Base-by-base conservation (phyloP, 1,140 invertebrate genomes). In the Camponotus vicinus region DNA sequence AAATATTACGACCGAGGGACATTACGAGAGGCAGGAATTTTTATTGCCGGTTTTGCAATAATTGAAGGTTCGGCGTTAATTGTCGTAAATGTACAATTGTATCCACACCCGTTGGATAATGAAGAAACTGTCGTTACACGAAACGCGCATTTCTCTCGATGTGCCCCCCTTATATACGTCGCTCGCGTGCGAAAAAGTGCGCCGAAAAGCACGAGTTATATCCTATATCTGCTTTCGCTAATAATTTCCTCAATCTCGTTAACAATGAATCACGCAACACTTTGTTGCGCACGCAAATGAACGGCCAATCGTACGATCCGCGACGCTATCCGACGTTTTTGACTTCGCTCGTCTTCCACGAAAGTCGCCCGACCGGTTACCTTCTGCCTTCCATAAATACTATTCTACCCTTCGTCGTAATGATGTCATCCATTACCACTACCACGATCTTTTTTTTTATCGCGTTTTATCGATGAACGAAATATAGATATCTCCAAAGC, bases 181-280 rank as follows among this genome's bases (percentile, higher is more conserved):
- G 18, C 73, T 57, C 32, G 86, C 85, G 88, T 85, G 88, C 89
- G 88, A 78, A 64, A 34, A 55, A 13, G 57, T 18, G 61, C 45
- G 21, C 40, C 64, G 42, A 76, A 52, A 64, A 63, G 61, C 66
- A 55, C 78, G 70, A 75, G 49, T 42, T 67, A 2, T 11, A 34
- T 55, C 9, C 21, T 59, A 34, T 27, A 49, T 55, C 3, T 55
- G 61, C 52, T 55, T 37, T 55, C 40, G 49, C 49, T 89, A 89
- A 83, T 85, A 83, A 83, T 86, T 89, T 89, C 78, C 88, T 83
- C 88, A 89, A 87, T 89, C 88, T 89, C 84, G 88, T 89, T 83
- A 78, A 89, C 88, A 89, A 89, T 89, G 79, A 78, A 32, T 69
- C 88, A 89, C 85, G 88, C 88, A 89, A 89, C 78, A 86, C 77